Conservation (phyloP, 2,888 invertebrate species). For the Pseudococcus viburni region DNA sequence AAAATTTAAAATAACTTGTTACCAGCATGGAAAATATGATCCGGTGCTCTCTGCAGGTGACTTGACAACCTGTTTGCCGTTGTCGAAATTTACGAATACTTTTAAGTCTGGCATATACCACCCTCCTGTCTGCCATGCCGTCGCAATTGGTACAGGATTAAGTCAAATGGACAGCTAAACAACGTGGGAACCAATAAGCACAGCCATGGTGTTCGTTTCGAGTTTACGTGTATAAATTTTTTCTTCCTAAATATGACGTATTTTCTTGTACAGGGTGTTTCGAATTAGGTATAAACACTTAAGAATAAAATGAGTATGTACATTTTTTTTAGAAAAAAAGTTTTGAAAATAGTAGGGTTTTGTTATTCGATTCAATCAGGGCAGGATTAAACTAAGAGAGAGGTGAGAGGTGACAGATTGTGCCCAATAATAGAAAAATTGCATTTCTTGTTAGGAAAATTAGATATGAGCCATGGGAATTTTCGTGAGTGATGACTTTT, state of each 20-base stretch:
- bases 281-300: no score
- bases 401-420: no score
- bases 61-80: slow-evolving; percentile 60
- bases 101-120: slow-evolving; percentile 49
- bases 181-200: slow-evolving; percentile 53
- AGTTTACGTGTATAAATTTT: not conserved
- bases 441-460: no score
- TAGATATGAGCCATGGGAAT: no score
- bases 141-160: slow-evolving; percentile 55
- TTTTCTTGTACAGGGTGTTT: not conserved
- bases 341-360: no score
- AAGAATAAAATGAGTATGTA: no score
- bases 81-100: slow-evolving; percentile 61
- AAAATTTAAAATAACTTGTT: slow-evolving; percentile 59
- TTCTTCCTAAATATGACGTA: not conserved
- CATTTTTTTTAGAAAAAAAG: no score
- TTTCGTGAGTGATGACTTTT: no score
- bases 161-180: slow-evolving; percentile 50
- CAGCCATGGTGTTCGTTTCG: not conserved
- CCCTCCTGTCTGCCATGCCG: slow-evolving; percentile 32
- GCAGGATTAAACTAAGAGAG: no score
- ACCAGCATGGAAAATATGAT: slow-evolving; percentile 61
- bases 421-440: no score
- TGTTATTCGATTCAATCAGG: no score
- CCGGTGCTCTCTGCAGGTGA: slow-evolving; percentile 60